Evolutionary conservation across 1,140 invertebrate species (phyloP), one percentile per base, ranked within the genome.

Genomic region (Danaus melanippus): DNA sequence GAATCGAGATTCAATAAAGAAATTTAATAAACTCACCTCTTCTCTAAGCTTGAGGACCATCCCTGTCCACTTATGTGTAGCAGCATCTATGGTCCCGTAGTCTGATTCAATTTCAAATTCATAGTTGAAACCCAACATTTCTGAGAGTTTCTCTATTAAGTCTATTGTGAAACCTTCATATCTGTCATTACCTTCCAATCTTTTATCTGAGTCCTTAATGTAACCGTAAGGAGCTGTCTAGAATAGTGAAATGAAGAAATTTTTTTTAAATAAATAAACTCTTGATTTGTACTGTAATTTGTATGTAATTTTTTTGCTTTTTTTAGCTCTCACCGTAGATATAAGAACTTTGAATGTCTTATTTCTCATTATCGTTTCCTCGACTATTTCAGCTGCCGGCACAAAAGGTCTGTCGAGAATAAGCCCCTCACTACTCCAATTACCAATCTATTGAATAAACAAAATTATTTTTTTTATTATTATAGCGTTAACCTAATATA

Each of bases 101-200:
- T 94, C 93, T 7, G 88, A 80, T 77, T 97, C 94, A 1, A 93
- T 80, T 55, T 90, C 89, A 64, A 97, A 93, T 0, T 92, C 93
- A 66, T 96, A 98, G 67, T 92, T 96, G 74, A 98, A 98, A n/a
- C 93, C 93, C 1, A 97, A 83, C 66, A 93, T 90, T 63, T 90
- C 87, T 10, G 93, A 90, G 0, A 96, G 79, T 79, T 93, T 92
- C 11, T 93, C 88, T 46, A 96, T 94, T 2, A 96, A 82, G 71
- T 96, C 95, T 39, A 96, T 90, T 1, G 91, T 91, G 62, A 93
- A 96, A 0, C 95, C 95, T 69, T 86, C 91, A 68, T 91, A 97
- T 9, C 92, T 90, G 63, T 95, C 94, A 71, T 96, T 96, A 6
- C 94, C 95, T 46, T 86, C 87, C 60, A 95, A 87, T 60, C 89